phyloP scores from a whole-genome alignment of 2,797 vertebrate genomes.

The Chelmon rostratus region DNA sequence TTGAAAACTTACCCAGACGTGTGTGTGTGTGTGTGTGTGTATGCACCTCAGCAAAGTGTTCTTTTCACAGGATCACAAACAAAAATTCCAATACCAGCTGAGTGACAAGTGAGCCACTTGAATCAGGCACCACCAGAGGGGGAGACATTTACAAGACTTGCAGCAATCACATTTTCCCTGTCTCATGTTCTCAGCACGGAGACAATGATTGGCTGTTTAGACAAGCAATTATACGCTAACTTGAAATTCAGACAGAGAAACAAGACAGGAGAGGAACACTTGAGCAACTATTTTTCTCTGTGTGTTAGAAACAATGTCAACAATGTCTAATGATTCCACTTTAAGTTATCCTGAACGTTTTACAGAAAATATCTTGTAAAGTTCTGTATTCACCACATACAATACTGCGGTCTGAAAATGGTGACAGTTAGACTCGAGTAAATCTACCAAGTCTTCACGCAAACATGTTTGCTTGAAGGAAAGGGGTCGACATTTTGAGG shows the following conservation, averaged over 20 bases:
- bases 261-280: neutral
- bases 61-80: constrained; percentile 48
- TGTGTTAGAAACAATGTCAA: neutral
- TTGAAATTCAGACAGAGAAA: constrained; percentile 20
- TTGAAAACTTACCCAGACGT: constrained; percentile 1
- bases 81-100: constrained; percentile 54
- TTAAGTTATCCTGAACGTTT: neutral
- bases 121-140: constrained; percentile 27
- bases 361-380: neutral
- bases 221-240: constrained; percentile 55
- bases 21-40: neutral
- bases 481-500: neutral
- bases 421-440: too few relatives aligned
- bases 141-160: constrained; percentile 54
- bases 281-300: neutral
- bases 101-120: constrained; percentile 52
- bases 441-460: too few relatives aligned
- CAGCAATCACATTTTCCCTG: constrained; percentile 39
- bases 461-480: too few relatives aligned
- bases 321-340: neutral
- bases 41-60: constrained; percentile 7
- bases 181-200: constrained; percentile 40
- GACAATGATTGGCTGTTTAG: constrained; percentile 57
- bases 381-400: neutral
- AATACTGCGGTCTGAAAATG: neutral